Base-by-base conservation (phyloP, 2,113 vertebrate genomes). In the Psilopsiagon aymara region DNA sequence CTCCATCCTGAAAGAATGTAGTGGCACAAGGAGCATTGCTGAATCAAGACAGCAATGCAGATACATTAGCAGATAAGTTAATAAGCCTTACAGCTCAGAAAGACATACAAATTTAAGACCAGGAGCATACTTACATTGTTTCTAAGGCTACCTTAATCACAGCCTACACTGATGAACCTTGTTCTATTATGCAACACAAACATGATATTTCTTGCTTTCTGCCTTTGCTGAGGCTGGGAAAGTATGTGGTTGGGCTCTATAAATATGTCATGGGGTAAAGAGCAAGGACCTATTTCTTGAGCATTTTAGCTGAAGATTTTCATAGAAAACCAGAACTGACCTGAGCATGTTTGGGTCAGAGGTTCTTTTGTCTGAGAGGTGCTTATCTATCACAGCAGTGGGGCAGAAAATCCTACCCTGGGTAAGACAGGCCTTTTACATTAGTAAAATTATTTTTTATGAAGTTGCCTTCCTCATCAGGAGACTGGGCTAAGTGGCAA, bases 11-110 rank as follows among this genome's bases (percentile, higher is more conserved):
- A 62, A 64, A 73, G 33, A 24, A 7, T 2, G 5, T 7, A 6
- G 8, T 9, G n/a, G 37, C 7, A 13, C 8, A 28, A 67, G 47
- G 16, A 13, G 11, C 33, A 55, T 11, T 0, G 0, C 1, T 6
- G 33, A 55, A 63, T 35, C 53, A 53, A 27, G 28, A 67, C 2
- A 60, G 33, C 1, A 6, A 43, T 1, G 1, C 5, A 33, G 60
- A 51, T 25, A 63, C 10, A 13, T 27, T 15, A 78, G n/a, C 39
- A 68, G 33, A 55, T 43, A 33, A 62, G 49, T 41, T 67, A 46
- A 35, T 33, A 37, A 70, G 12, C 29, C 41, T 35, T 59, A 27
- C 39, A 28, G 21, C 39, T 87, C 57, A 87, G 86, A 49, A 92
- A 78, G 57, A 27, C 52, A 84, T 44, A 57, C 14, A 71, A 57